phyloP scores from a whole-genome alignment of 2,888 invertebrate species.

The Patella pellucida region DNA sequence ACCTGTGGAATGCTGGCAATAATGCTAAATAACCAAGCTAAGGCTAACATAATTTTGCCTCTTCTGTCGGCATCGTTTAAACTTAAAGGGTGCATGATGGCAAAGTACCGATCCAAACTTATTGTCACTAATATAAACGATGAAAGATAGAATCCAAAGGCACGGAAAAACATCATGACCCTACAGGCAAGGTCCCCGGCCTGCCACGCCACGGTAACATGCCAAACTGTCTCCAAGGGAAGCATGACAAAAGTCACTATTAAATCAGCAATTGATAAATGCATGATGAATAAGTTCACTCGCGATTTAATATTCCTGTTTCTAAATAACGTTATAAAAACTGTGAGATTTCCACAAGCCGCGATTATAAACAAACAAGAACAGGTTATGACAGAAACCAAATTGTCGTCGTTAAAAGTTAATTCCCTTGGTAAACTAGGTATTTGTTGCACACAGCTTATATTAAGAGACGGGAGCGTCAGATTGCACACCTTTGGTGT shows the following conservation, averaged over 20 bases:
- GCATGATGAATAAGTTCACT: conserved; percentile 83
- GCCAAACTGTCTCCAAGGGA: conserved; percentile 79
- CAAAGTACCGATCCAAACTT: conserved; percentile 71
- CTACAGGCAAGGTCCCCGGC: conserved; percentile 84
- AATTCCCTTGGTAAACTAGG: conserved; percentile 75
- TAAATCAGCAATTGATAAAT: conserved; percentile 85
- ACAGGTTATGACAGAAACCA: conserved; percentile 86
- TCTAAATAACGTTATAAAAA: conserved; percentile 79
- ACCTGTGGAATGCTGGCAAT: conserved; percentile 61
- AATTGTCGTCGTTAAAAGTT: conserved; percentile 87
- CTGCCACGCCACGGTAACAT: conserved; percentile 82
- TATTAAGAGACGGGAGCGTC: no score
- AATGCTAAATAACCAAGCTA: conserved; percentile 55
- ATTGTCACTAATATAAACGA: conserved; percentile 83
- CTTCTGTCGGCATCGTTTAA: conserved; percentile 56
- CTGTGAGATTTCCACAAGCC: conserved; percentile 86
- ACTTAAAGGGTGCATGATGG: conserved; percentile 59
- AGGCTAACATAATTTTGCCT: conserved; percentile 54
- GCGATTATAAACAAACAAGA: conserved; percentile 78
- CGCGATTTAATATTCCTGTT: conserved; percentile 79
- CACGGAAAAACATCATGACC: conserved; percentile 79
- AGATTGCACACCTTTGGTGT: no score
- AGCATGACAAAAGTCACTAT: conserved; percentile 85
- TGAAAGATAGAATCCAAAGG: conserved; percentile 84
- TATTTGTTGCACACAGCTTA: no score